Conservation (phyloP, 1,140 invertebrate genomes). For the Zaprionus kolodkinae region DNA sequence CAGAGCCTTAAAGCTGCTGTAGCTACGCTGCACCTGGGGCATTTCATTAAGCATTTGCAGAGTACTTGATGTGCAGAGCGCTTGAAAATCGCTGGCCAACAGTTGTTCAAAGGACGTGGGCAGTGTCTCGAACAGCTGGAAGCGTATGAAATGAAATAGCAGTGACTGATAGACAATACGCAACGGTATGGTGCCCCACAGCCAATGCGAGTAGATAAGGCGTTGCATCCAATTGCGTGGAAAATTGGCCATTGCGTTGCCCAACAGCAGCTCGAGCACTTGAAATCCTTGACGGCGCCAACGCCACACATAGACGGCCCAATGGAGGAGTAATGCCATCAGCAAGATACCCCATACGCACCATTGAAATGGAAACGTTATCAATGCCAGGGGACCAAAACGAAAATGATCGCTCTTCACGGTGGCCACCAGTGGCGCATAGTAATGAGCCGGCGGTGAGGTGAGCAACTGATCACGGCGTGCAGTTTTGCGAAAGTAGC, state of each 20-base stretch:
- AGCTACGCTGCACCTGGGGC: conserved; percentile 30
- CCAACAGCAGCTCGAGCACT: conserved; percentile 57
- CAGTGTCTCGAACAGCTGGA: conserved; percentile 48
- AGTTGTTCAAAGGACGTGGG: conserved; percentile 55
- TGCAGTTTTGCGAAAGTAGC: conserved; percentile 55
- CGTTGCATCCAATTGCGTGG: conserved; percentile 58
- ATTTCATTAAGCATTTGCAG: conserved; percentile 52
- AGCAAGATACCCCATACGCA: conserved; percentile 52
- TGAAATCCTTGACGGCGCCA: conserved; percentile 32
- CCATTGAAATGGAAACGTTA: conserved; percentile 56
- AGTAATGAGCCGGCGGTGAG: conserved; percentile 59
- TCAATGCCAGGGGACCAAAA: conserved; percentile 35
- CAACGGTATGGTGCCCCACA: conserved; percentile 60
- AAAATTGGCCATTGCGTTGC: conserved; percentile 35
- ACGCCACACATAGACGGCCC: conserved; percentile 31
- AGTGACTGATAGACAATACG: conserved; percentile 67
- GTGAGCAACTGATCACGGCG: conserved; percentile 44
- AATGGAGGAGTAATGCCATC: conserved; percentile 32
- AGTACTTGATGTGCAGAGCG: conserved; percentile 47
- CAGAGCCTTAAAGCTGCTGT: conserved; percentile 25
- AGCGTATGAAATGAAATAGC: conserved; percentile 66
- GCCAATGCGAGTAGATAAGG: conserved; percentile 64
- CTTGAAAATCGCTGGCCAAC: conserved; percentile 43
- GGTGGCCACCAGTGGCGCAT: conserved; percentile 58
- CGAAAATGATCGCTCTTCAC: conserved; percentile 51